Conservation (phyloP, 2,797 vertebrate species). For the Xiphorhynchus erythropygius region DNA sequence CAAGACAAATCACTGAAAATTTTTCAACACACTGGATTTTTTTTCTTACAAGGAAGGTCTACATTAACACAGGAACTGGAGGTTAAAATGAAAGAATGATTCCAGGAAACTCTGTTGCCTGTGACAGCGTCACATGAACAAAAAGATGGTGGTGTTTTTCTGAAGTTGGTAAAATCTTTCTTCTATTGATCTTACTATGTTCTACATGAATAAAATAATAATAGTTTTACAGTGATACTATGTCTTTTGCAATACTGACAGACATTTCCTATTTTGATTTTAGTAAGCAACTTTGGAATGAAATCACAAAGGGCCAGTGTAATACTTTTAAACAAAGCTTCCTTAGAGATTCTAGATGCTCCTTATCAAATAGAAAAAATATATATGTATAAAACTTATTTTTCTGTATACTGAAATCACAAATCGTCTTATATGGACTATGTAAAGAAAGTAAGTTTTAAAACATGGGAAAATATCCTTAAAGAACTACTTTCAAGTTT, state of each 20-base stretch:
- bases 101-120: neutral
- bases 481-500: neutral
- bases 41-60: neutral
- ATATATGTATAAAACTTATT: fast-evolving
- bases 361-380: neutral
- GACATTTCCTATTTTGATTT: neutral
- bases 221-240: neutral
- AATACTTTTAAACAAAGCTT: neutral
- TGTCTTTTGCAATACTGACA: neutral
- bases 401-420: neutral
- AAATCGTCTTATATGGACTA: neutral
- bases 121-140: neutral
- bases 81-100: neutral
- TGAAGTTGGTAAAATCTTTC: neutral
- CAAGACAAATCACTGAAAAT: neutral
- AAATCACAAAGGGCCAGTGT: neutral
- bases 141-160: neutral
- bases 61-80: neutral
- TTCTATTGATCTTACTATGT: neutral
- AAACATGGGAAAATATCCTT: neutral
- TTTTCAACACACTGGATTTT: neutral
- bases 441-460: neutral
- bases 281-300: neutral
- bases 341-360: neutral
- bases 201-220: neutral